Evolutionary conservation across 2,888 invertebrate genomes (phyloP).

Genomic region (Tiliacea citrago): DNA sequence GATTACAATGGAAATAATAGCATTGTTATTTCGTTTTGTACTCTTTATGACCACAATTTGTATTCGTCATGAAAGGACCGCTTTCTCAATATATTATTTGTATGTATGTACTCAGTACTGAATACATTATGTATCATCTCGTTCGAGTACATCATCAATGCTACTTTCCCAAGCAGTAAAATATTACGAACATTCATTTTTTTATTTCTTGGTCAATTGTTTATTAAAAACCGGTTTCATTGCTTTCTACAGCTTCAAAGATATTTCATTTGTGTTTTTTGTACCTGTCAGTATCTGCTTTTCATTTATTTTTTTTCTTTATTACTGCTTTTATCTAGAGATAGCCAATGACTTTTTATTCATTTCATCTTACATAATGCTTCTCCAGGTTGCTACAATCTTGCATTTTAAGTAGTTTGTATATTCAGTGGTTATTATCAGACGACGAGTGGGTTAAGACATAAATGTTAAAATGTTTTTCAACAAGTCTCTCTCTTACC

Average conservation of each 20-base stretch:
- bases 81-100: slow-evolving; percentile 39
- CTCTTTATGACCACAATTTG: slow-evolving; percentile 2
- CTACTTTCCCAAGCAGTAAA: slow-evolving; percentile 52
- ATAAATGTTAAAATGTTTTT: slow-evolving; percentile 11
- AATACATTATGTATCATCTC: slow-evolving; percentile 40
- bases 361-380: not conserved
- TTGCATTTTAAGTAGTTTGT: not conserved
- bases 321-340: not conserved
- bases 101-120: slow-evolving; percentile 19
- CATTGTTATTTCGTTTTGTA: slow-evolving; percentile 19
- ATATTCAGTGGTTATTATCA: slow-evolving; percentile 10
- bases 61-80: slow-evolving; percentile 14
- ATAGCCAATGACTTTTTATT: not conserved
- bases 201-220: slow-evolving; percentile 17
- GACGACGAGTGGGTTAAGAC: slow-evolving; percentile 14
- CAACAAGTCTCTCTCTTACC: not conserved
- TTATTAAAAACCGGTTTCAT: slow-evolving; percentile 11
- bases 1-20: slow-evolving; percentile 4
- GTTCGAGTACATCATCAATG: slow-evolving; percentile 23
- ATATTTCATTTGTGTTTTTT: slow-evolving; percentile 3
- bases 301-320: slow-evolving; percentile 6
- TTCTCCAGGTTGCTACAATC: not conserved
- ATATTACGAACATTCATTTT: slow-evolving; percentile 27
- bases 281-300: not conserved
- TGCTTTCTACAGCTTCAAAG: not conserved